Evolutionary conservation across 2,888 invertebrate genomes (phyloP).

Genomic region (Coleophora flavipennella): DNA sequence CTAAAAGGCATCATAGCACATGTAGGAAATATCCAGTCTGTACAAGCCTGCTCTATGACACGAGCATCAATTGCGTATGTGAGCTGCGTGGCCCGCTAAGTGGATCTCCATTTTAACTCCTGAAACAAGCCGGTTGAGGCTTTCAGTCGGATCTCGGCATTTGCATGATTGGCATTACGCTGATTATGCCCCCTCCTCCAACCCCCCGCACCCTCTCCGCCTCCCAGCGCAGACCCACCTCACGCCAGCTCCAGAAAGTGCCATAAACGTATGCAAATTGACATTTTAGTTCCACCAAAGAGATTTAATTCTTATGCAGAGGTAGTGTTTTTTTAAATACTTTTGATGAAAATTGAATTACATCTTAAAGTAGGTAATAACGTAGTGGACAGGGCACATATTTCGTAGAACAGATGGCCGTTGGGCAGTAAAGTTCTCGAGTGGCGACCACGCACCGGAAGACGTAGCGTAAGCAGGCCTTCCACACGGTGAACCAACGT

Average conservation of each 20-base stretch:
- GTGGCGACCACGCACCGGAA: no score
- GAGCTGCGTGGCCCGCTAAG: conserved; percentile 66
- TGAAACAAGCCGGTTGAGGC: conserved; percentile 71
- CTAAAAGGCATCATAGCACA: no score
- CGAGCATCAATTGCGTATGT: conserved; percentile 65
- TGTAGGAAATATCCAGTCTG: no score
- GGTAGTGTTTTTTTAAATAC: no score
- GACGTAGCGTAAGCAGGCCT: no score
- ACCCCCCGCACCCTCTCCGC: conserved; percentile 18
- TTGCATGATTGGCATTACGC: conserved; percentile 72
- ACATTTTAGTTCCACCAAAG: conserved; percentile 37
- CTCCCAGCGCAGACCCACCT: conserved; percentile 9
- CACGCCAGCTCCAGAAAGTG: conserved; percentile 34
- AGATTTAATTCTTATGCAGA: conserved; percentile 3
- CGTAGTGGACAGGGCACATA: no score
- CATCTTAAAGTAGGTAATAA: no score
- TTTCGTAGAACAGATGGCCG: no score
- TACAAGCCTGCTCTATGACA: conserved; percentile 35
- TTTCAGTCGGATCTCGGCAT: conserved; percentile 71
- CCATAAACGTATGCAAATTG: conserved; percentile 61
- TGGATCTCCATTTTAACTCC: conserved; percentile 74
- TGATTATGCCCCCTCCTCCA: conserved; percentile 47
- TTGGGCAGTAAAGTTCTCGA: no score
- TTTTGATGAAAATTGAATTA: no score
- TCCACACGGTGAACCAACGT: no score